Percentiles rank a stretch among this genome's conserved stretches.
Conservation (phyloP, 2,888 invertebrate genomes). For the Mimachlamys varia region DNA sequence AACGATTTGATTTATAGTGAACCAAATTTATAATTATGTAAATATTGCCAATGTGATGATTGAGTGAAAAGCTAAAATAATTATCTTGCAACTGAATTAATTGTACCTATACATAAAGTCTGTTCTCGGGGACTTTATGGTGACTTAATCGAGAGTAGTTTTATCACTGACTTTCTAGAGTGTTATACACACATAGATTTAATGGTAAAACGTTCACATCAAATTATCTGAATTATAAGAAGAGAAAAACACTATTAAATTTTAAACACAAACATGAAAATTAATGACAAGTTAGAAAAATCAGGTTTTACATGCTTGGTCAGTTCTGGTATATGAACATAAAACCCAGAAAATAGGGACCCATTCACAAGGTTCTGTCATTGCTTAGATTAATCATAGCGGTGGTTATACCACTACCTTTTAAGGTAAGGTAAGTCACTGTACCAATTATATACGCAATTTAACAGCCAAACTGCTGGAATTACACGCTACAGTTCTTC, state of each 20-base stretch:
- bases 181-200: neutral
- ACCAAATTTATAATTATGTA: too few relatives aligned
- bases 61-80: too few relatives aligned
- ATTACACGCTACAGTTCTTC: neutral
- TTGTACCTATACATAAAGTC: neutral
- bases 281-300: slow-evolving; percentile 7
- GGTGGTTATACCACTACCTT: neutral
- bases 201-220: neutral
- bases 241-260: neutral
- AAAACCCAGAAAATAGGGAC: neutral
- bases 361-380: neutral
- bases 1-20: too few relatives aligned
- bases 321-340: neutral
- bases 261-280: neutral
- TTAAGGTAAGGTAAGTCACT: neutral
- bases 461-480: neutral
- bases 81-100: too few relatives aligned
- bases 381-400: neutral
- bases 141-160: neutral
- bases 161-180: neutral
- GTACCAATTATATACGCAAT: neutral
- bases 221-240: neutral
- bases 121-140: too few relatives aligned
- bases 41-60: too few relatives aligned
- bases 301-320: neutral